Evolutionary conservation across 2,113 vertebrate genomes (phyloP), one percentile per base, ranked within the genome.

Genomic region (Piaya cayana): DNA sequence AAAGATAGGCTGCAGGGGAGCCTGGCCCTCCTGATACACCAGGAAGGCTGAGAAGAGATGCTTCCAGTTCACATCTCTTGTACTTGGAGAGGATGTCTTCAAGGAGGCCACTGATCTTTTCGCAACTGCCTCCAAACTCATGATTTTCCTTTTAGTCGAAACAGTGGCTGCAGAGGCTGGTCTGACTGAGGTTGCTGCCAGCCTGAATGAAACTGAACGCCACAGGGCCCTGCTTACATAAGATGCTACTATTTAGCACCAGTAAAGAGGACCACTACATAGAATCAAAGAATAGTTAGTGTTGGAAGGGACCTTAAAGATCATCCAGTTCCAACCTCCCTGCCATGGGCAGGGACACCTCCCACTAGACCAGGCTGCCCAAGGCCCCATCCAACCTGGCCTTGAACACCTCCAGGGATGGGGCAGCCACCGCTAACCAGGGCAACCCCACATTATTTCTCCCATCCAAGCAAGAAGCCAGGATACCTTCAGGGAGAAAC

Each of bases 11-110:
- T 70, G 43, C 45, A 19, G 4, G 5, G 20, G 3, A 22, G 34
- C 1, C 25, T 11, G 26, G 9, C 42, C 22, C 18, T 36, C 18
- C 64, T 2, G 29, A 1, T 12, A 55, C 0, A 1, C 11, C 0
- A 0, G 17, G 29, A 34, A 59, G n/a, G 37, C 37, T 22, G 43
- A 29, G 5, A 34, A 19, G 10, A 60, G 3, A 9, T 8, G 19
- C 15, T 12, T 42, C 26, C 34, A 45, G 10, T 3, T 13, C 27
- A 8, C 30, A 34, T 15, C n/a, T 21, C 15, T n/a, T 10, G 3
- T 5, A 29, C n/a, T 9, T 11, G 9, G 21, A 14, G 6, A 43
- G 5, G 2, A 5, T 2, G 14, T 11, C 42, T 36, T 69, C 8
- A 29, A 52, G 50, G 37, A 49, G 13, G 5, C n/a, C 53, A 25